Evolutionary conservation across 2,113 vertebrate species (phyloP), one percentile per base, ranked within the genome.

Genomic region (Eulacestoma nigropectus): DNA sequence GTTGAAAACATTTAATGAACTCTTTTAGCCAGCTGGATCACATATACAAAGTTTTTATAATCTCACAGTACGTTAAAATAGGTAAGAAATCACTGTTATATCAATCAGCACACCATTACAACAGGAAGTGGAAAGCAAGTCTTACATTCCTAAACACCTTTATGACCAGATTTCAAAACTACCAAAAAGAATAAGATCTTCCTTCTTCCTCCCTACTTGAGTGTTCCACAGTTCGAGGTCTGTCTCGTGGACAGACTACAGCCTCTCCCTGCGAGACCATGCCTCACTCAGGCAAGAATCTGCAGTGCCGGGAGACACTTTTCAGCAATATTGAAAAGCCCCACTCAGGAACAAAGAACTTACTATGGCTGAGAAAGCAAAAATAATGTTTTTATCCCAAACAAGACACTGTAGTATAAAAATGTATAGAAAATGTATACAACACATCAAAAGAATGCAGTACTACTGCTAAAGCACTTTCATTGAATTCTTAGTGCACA

Each of bases 251-350:
- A 63, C 15, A 23, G 17, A 35, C 16, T 72, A 78, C 37, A 72
- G 53, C 11, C 37, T 72, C 15, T 53, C 42, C 25, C 14, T 53
- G 25, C 0, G 0, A 87, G 35, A 57, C 33, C 9, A 30, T 1
- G 1, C 17, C 35, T 52, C 60, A 39, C 18, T 65, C n/a, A 39
- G 56, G 42, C 30, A 89, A 65, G 27, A 32, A 32, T 39, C 37
- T 90, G 55, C 30, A 47, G 23, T 39, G 46, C 47, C 53, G 42
- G 47, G 27, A 76, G 52, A 75, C 37, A 47, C 13, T 57, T 53
- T 56, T 49, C 52, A 89, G 42, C 37, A 72, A 33, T 32, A 89
- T 0, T 46, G 53, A 84, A 87, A 89, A 87, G 44, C 9, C 26
- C 13, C 52, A 26, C 10, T 42, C 33, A 33, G 16, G 27, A 89